Conservation (phyloP, 2,113 vertebrate genomes). For the pig (Sus scrofa) region T2T-Sscrofa CM000815.6:102471501-102472000, state of each 20-base stretch:
- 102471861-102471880: constrained; percentile 20
- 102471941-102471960: background rate
- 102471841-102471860: background rate
- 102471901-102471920: background rate
- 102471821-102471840: background rate
- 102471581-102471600: background rate
- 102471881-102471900: background rate
- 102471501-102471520: no score
- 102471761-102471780: constrained; percentile 11
- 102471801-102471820: constrained; percentile 1
- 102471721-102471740: constrained; percentile 36
- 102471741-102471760: constrained; percentile 5
- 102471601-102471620: background rate
- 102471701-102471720: background rate
- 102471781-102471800: background rate
- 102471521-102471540: no score
- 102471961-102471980: no score
- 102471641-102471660: constrained; percentile 10
- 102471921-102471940: constrained; percentile 30
- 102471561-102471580: no score
- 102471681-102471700: background rate
- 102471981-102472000: no score
- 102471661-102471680: background rate
- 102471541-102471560: no score
- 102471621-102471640: constrained; percentile 6